phyloP scores from a whole-genome alignment of 2,888 invertebrate species.

The Phortica magna region DNA sequence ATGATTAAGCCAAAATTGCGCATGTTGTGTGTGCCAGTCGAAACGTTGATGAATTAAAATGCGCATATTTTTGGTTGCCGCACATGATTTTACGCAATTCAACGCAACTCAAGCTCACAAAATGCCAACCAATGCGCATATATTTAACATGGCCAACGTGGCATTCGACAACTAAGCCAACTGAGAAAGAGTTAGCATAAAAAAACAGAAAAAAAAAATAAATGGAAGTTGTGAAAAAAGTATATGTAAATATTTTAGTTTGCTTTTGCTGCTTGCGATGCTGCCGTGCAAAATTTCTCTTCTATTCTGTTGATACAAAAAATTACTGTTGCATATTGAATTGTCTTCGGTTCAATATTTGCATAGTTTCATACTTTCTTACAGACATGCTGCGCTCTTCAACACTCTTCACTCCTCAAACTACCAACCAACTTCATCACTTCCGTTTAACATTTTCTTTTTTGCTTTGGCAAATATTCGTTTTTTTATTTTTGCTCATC shows the following conservation, averaged over 20 bases:
- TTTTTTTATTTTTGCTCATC: background rate
- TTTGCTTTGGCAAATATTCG: background rate
- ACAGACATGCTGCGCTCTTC: background rate
- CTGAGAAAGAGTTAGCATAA: too few species aligned
- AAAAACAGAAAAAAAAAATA: too few species aligned
- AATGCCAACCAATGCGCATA: too few species aligned
- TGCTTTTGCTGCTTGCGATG: conserved; percentile 42
- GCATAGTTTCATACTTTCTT: conserved; percentile 53
- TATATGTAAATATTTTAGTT: background rate
- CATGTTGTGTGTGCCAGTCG: too few species aligned
- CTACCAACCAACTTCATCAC: background rate
- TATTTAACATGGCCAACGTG: too few species aligned
- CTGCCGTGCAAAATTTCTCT: conserved; percentile 19
- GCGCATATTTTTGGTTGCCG: too few species aligned
- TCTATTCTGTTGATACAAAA: conserved; percentile 54
- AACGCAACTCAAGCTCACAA: too few species aligned
- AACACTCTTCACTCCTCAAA: background rate
- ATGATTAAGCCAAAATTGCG: background rate
- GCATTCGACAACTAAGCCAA: too few species aligned
- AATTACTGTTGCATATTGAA: conserved; percentile 69
- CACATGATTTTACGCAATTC: too few species aligned
- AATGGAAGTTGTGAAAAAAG: background rate
- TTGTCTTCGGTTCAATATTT: conserved; percentile 68
- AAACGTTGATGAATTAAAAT: too few species aligned
- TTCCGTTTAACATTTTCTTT: background rate